Percentiles rank a stretch among this genome's conserved stretches.
These are phyloP conservation scores for Anguilla megastoma DNA, from an alignment of 2,797 vertebrate genomes.

Conservation along the genomic window DNA sequence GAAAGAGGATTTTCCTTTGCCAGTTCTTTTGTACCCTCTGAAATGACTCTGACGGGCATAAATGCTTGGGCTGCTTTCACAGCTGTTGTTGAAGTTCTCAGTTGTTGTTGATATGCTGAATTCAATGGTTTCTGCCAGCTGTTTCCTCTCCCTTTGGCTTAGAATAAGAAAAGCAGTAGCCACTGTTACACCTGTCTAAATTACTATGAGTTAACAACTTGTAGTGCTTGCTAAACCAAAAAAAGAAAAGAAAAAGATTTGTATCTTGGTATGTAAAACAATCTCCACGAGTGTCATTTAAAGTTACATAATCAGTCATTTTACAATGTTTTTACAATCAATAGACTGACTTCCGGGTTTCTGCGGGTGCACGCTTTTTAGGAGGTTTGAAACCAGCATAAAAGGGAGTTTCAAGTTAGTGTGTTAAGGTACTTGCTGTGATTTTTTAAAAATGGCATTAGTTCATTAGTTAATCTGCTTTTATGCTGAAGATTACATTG, in stretches of 20 bases:
- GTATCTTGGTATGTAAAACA: background rate
- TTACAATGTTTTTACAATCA: background rate
- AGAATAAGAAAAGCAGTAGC: background rate
- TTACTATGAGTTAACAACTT: background rate
- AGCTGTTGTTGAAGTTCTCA: conserved; percentile 53
- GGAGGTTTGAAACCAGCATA: background rate
- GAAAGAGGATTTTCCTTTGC: conserved; percentile 65
- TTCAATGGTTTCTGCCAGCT: conserved; percentile 52
- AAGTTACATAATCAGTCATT: background rate
- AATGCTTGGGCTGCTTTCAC: conserved; percentile 37
- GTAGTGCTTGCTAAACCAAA: background rate
- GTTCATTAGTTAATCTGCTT: background rate
- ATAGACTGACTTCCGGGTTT: conserved; percentile 11
- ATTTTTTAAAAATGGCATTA: background rate
- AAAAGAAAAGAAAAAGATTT: background rate
- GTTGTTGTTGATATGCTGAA: conserved; percentile 45
- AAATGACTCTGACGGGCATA: conserved; percentile 45
- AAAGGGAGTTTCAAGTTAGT: background rate
- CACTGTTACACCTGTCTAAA: background rate
- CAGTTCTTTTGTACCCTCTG: conserved; percentile 49
- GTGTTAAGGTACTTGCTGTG: conserved; percentile 11
- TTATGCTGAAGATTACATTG: background rate
- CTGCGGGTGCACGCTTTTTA: background rate
- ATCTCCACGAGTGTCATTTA: background rate
- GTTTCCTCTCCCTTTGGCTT: conserved; percentile 51